Evolutionary conservation across 2,113 vertebrate species (phyloP).

Genomic region (Steatornis caripensis): DNA sequence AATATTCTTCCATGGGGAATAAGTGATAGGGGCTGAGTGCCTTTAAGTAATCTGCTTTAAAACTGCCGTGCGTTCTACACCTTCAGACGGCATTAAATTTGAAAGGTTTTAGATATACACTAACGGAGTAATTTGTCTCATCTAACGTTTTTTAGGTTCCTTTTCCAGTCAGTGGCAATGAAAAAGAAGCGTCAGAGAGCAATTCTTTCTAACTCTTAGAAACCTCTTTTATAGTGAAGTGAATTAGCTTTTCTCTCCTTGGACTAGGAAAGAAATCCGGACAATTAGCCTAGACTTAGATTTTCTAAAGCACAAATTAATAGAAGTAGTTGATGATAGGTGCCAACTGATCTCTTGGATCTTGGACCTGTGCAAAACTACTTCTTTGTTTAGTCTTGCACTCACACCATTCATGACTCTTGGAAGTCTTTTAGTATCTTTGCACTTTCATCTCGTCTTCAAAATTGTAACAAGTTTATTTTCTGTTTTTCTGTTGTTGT

Average conservation of each 20-base stretch:
- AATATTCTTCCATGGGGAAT: background rate
- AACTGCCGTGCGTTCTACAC: background rate
- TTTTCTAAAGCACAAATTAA: background rate
- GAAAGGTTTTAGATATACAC: background rate
- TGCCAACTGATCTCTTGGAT: background rate
- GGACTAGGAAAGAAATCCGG: background rate
- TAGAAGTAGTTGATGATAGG: background rate
- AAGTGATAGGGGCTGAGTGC: background rate
- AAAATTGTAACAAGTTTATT: background rate
- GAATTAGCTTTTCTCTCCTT: background rate
- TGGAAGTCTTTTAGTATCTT: background rate
- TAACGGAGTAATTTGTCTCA: conserved; percentile 16
- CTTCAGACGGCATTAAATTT: background rate
- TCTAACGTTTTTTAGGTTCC: background rate
- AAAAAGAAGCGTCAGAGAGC: background rate
- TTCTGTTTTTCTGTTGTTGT: background rate
- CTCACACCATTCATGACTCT: background rate
- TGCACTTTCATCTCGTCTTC: background rate
- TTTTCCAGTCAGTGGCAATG: background rate
- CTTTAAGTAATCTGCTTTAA: conserved; percentile 16
- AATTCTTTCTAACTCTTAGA: background rate
- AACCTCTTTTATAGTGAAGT: background rate
- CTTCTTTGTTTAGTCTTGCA: background rate
- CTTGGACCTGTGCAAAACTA: background rate
- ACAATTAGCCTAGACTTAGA: background rate